Percentiles rank a stretch among this genome's conserved stretches.
These are phyloP conservation scores for Jacana jacana DNA, from an alignment of 2,113 vertebrate genomes.

Conservation along the genomic window DNA sequence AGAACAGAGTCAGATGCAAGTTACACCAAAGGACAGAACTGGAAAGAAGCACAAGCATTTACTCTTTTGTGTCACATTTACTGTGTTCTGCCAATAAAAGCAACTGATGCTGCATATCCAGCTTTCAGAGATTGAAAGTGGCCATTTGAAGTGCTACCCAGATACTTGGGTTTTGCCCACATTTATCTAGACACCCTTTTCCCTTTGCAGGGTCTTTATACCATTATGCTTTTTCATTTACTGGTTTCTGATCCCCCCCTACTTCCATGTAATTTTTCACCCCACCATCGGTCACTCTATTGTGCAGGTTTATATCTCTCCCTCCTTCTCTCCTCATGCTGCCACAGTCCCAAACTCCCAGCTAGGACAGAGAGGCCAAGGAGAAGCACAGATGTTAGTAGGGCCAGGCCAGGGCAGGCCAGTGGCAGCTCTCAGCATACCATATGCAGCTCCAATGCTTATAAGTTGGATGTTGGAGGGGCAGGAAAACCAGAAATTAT, in stretches of 20 bases:
- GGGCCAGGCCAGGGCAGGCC: background rate
- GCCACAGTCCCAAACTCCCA: background rate
- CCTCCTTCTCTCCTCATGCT: background rate
- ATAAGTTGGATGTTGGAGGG: fast-evolving
- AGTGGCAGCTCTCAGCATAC: background rate
- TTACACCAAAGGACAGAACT: background rate
- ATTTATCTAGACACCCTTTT: background rate
- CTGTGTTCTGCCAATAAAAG: background rate
- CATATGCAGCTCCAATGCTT: background rate
- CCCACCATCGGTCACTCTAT: background rate
- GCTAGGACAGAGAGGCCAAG: background rate
- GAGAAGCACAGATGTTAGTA: background rate
- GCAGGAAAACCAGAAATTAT: background rate
- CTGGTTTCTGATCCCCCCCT: background rate
- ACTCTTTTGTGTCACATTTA: background rate
- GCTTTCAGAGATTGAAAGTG: background rate
- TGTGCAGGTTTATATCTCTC: fast-evolving
- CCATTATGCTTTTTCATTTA: background rate
- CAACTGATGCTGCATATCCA: background rate
- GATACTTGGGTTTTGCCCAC: background rate
- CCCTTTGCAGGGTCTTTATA: background rate
- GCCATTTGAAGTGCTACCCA: background rate
- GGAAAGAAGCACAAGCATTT: slow-evolving; percentile 1
- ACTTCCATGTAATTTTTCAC: background rate
- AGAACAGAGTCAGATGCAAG: slow-evolving; percentile 6